Percentiles rank a stretch among this genome's conserved stretches.
Evolutionary conservation across 2,888 invertebrate species (phyloP).

Genomic region (Hofmannophila pseudospretella): DNA sequence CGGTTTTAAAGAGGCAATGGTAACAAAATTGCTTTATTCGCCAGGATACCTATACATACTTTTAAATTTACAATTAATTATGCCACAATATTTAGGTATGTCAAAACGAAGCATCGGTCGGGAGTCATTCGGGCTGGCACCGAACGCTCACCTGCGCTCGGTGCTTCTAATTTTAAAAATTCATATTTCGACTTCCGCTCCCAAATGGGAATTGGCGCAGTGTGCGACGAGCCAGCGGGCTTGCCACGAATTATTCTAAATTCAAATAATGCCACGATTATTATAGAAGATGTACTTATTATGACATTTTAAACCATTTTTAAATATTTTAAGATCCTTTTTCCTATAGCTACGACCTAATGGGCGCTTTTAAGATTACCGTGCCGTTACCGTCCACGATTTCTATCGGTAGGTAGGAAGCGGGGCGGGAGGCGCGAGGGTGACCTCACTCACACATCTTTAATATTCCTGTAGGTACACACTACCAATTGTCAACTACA

Average conservation of each 20-base stretch:
- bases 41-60: neutral
- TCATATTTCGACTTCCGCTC: slow-evolving; percentile 74
- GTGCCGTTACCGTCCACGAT: no score
- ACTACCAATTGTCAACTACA: no score
- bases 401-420: no score
- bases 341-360: no score
- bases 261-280: slow-evolving; percentile 3
- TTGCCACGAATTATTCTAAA: slow-evolving; percentile 22
- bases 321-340: no score
- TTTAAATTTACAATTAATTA: slow-evolving; percentile 42
- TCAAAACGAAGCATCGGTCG: slow-evolving; percentile 29
- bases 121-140: slow-evolving; percentile 44
- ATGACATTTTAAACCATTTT: slow-evolving; percentile 1
- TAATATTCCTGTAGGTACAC: no score
- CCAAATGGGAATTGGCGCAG: slow-evolving; percentile 69
- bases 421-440: no score
- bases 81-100: slow-evolving; percentile 30
- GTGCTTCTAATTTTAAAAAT: slow-evolving; percentile 70
- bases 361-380: no score
- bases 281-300: neutral
- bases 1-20: neutral
- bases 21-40: slow-evolving; percentile 6
- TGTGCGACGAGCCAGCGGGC: slow-evolving; percentile 26
- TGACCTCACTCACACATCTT: no score
- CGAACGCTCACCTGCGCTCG: slow-evolving; percentile 65